Evolutionary conservation across 2,797 vertebrate species (phyloP).

Genomic region (Gymnothorax reevesii): DNA sequence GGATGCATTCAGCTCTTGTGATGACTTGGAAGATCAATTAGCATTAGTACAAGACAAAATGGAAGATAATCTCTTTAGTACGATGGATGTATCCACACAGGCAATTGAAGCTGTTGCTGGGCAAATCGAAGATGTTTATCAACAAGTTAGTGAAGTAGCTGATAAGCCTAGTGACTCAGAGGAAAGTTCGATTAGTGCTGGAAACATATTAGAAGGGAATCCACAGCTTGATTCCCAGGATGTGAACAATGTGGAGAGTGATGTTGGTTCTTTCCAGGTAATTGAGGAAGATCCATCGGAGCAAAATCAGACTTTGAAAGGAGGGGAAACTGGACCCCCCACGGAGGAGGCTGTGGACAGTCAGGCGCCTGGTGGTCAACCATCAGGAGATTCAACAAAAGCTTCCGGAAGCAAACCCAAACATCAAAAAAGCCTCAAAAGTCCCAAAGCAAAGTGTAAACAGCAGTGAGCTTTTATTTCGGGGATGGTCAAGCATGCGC

Average conservation of each 20-base stretch:
- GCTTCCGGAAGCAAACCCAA: not conserved
- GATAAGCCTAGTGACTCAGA: not conserved
- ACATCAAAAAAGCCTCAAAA: slow-evolving; percentile 13
- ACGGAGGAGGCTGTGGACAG: not conserved
- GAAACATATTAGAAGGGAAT: not conserved
- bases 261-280: slow-evolving; percentile 17
- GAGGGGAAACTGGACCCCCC: not conserved
- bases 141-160: not conserved
- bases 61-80: slow-evolving; percentile 31
- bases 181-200: not conserved
- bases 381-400: not conserved
- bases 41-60: not conserved
- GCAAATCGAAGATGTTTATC: slow-evolving; percentile 12
- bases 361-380: not conserved
- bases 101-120: not conserved
- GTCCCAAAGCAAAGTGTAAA: slow-evolving; percentile 22
- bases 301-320: not conserved
- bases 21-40: not conserved
- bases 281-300: not conserved
- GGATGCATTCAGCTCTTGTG: not conserved
- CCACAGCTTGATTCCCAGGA: not conserved
- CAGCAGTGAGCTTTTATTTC: slow-evolving; percentile 15
- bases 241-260: not conserved
- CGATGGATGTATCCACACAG: not conserved
- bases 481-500: not conserved